Conservation (phyloP, 1,140 invertebrate genomes). For the Drosophila hydei region DNA sequence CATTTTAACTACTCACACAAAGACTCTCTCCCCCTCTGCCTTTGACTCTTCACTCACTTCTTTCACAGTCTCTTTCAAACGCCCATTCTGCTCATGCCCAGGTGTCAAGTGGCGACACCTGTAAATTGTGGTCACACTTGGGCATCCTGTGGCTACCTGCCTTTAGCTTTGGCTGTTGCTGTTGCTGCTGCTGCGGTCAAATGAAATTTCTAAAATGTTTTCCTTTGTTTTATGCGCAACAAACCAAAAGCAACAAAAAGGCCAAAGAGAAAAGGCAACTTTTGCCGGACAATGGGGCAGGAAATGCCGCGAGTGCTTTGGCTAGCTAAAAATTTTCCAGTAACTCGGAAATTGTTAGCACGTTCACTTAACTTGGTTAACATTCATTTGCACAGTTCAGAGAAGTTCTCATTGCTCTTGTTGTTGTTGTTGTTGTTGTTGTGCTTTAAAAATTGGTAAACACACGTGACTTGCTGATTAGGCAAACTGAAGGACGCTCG, state of each 20-base stretch:
- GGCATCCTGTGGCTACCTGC: conserved; percentile 16
- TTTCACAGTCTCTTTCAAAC: not conserved
- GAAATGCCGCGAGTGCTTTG: conserved; percentile 73
- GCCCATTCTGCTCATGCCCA: conserved; percentile 32
- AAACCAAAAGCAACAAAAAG: conserved; percentile 33
- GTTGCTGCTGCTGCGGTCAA: conserved; percentile 65
- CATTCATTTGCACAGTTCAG: conserved; percentile 1
- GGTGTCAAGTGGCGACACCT: conserved; percentile 78
- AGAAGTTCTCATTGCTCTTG: not conserved
- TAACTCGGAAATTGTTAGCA: conserved; percentile 79
- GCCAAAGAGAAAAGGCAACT: conserved; percentile 1
- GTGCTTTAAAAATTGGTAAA: conserved; percentile 40
- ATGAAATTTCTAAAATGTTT: conserved; percentile 82
- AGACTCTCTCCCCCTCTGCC: conserved; percentile 49
- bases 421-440: conserved; percentile 17
- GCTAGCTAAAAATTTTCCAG: conserved; percentile 45
- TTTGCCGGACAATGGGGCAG: conserved; percentile 29
- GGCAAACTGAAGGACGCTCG: conserved; percentile 33
- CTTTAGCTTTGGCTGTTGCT: conserved; percentile 6
- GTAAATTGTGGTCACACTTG: conserved; percentile 76
- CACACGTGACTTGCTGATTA: conserved; percentile 50
- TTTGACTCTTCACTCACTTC: conserved; percentile 29
- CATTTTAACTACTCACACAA: no score
- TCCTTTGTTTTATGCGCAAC: conserved; percentile 76
- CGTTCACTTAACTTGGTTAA: conserved; percentile 70